Conservation (phyloP, 2,113 vertebrate genomes). For the Microtus ochrogaster region DNA sequence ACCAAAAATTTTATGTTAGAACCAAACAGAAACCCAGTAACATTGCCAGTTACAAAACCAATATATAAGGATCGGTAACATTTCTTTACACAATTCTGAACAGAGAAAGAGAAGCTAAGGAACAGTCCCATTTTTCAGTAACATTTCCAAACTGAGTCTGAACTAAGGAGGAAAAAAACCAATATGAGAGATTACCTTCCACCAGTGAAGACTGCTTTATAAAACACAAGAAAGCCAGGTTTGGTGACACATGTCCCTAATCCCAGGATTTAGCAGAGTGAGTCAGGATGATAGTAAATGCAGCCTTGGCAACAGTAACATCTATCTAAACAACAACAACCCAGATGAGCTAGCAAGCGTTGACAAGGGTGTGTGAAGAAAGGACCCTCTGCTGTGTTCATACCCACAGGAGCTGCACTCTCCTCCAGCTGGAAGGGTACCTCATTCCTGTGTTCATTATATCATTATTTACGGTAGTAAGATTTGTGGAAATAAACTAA, state of each 20-base stretch:
- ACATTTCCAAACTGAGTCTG: neutral
- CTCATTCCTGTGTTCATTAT: neutral
- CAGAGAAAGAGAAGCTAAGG: neutral
- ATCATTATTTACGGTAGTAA: neutral
- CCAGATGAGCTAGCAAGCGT: neutral
- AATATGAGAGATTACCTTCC: neutral
- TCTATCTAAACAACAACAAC: neutral
- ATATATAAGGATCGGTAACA: neutral
- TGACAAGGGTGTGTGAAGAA: neutral
- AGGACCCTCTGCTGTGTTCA: neutral
- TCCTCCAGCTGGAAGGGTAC: too few relatives aligned
- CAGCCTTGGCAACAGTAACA: neutral
- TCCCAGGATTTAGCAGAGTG: neutral
- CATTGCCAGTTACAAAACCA: neutral
- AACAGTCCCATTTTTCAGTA: neutral
- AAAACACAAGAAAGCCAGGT: neutral
- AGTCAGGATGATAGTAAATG: neutral
- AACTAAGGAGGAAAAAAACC: neutral
- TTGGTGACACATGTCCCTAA: neutral
- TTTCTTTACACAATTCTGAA: neutral
- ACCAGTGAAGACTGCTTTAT: neutral
- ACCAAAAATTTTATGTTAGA: neutral
- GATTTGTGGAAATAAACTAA: neutral
- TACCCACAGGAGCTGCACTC: neutral
- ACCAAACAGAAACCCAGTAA: neutral